phyloP scores from a whole-genome alignment of 2,888 invertebrate species.

The Macrophya alboannulata region DNA sequence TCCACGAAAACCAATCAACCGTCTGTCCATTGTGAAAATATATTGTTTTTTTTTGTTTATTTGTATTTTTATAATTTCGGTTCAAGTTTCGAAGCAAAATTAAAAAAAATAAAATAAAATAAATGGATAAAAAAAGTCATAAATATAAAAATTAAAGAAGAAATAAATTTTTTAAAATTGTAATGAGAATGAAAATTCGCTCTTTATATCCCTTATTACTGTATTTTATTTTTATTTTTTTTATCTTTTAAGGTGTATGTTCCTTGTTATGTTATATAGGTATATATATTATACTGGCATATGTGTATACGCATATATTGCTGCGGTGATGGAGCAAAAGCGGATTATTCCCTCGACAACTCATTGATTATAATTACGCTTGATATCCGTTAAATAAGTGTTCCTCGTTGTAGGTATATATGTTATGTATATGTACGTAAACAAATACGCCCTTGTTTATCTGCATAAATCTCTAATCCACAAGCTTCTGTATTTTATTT shows the following conservation, averaged over 20 bases:
- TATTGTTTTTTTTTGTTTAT: background rate
- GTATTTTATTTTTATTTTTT: too few relatives aligned
- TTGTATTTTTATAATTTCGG: too few relatives aligned
- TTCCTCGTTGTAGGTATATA: background rate
- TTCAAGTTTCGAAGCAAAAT: background rate
- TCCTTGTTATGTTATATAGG: background rate
- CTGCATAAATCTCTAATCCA: slow-evolving; percentile 24
- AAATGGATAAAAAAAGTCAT: background rate
- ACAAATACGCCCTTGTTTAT: slow-evolving; percentile 22
- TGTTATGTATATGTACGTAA: background rate
- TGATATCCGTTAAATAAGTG: slow-evolving; percentile 33
- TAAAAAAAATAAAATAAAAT: background rate
- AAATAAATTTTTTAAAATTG: too few relatives aligned
- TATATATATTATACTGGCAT: background rate
- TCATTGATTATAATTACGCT: slow-evolving; percentile 44
- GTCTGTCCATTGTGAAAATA: background rate
- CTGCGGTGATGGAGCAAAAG: slow-evolving; percentile 35
- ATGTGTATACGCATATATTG: background rate
- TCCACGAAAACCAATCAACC: slow-evolving; percentile 12
- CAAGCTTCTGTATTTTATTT: slow-evolving; percentile 8
- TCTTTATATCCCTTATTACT: too few relatives aligned
- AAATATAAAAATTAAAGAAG: too few relatives aligned
- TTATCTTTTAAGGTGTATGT: too few relatives aligned
- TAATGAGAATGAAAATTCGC: too few relatives aligned
- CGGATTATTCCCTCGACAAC: slow-evolving; percentile 48